Conservation (phyloP, 2,797 vertebrate genomes). For the Megalops cyprinoides region DNA sequence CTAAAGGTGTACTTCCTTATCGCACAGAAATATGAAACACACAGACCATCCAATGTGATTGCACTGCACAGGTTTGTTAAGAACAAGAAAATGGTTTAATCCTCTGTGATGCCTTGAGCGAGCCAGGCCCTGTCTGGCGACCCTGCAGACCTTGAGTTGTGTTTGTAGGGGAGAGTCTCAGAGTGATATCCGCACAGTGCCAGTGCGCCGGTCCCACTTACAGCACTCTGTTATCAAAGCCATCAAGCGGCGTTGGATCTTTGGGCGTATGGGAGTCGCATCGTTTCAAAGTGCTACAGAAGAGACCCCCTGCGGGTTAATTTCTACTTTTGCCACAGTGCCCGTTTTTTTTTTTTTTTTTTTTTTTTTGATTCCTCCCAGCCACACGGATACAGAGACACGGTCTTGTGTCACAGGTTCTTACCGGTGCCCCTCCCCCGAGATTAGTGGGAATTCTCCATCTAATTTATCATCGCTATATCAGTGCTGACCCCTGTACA, state of each 20-base stretch:
- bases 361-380: not conserved
- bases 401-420: slow-evolving; percentile 56
- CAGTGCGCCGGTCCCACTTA: not conserved
- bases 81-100: not conserved
- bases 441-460: slow-evolving; percentile 63
- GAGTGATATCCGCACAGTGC: not conserved
- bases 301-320: slow-evolving; percentile 8
- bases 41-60: not conserved
- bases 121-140: not conserved
- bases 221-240: slow-evolving; percentile 16
- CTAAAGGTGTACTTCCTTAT: too few relatives aligned
- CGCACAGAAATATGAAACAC: too few relatives aligned
- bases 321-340: slow-evolving; percentile 9
- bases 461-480: slow-evolving; percentile 73
- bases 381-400: slow-evolving; percentile 49
- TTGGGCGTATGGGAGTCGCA: not conserved
- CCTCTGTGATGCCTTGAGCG: not conserved
- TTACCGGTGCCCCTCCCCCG: slow-evolving; percentile 53
- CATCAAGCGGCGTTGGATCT: not conserved
- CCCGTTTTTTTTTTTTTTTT: not conserved
- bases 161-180: not conserved
- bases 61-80: not conserved
- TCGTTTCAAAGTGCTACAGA: slow-evolving; percentile 18
- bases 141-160: not conserved
- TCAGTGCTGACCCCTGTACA: slow-evolving; percentile 76